Evolutionary conservation across 1,140 invertebrate genomes (phyloP), one percentile per base, ranked within the genome.

Genomic region (Fopius arisanus): DNA sequence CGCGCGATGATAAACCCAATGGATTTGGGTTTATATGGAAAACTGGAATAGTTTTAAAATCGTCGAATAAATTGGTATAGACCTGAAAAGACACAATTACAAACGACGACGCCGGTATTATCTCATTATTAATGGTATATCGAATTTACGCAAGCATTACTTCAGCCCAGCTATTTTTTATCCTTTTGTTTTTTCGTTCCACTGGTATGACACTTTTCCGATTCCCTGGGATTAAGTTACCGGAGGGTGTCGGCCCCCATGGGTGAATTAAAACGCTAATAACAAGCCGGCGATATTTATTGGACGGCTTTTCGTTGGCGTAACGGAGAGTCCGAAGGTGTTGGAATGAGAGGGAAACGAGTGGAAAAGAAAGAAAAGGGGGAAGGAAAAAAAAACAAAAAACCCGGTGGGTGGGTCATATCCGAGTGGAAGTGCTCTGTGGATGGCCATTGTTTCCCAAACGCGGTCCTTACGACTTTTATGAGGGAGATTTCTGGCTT

Each of bases 231-330:
- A 84, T 86, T 84, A 85, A 85, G 80, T 86, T 85, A 85, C 80
- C 79, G 26, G 62, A 14, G 6, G 62, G 16, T 48, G 62, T 65
- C 28, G 28, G 74, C 70, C 75, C 43, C 78, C 76, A 73, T 51
- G 70, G 78, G 75, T 81, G 83, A 86, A 85, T 86, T 83, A 85
- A 85, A 85, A 85, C 82, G 80, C 83, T 85, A 86, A 85, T 86
- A 86, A 85, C 84, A 81, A 83, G 78, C 79, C n/a, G 78, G 51
- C 79, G 82, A 86, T 86, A 85, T 85, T 86, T 85, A 86, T 86
- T 84, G 83, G 79, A 71, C 75, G 81, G 81, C 79, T 83, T 83
- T 83, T 68, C 76, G 67, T 73, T 41, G 23, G 62, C 16, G 29
- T 10, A n/a, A 19, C 28, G n/a, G 43, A 5, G 5, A n/a, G 54